A percentile compares a stretch with the other conserved stretches of the same genome.
phyloP scores from a whole-genome alignment of 2,797 vertebrate genomes.

The Urocyon cinereoargenteus region DNA sequence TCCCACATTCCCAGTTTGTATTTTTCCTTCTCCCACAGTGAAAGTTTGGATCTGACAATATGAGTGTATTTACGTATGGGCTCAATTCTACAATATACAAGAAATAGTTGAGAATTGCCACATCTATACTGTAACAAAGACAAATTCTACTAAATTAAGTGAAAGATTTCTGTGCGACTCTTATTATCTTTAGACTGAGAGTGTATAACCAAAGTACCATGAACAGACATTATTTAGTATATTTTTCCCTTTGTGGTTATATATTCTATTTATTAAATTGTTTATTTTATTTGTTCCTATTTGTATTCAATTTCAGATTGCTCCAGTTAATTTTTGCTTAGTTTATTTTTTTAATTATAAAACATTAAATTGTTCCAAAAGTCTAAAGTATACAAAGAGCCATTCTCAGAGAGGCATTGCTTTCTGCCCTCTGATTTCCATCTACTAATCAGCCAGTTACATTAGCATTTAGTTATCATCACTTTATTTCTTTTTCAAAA shows the following conservation, averaged over 20 bases:
- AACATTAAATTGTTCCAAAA: neutral
- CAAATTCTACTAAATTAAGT: neutral
- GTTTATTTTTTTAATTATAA: neutral
- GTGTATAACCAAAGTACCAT: neutral
- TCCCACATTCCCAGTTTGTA: neutral
- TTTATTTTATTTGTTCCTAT: neutral
- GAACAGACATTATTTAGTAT: neutral
- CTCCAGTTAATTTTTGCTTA: neutral
- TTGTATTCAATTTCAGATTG: slow-evolving; percentile 9
- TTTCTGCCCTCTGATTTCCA: neutral
- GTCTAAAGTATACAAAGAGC: neutral
- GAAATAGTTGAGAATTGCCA: neutral
- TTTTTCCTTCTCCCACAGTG: neutral
- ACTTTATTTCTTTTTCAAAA: neutral
- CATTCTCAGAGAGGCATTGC: neutral
- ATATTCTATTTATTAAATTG: neutral
- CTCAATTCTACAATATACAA: neutral
- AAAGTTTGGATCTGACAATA: neutral
- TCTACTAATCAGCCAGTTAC: neutral
- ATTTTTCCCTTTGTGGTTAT: neutral
- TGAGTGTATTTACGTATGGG: neutral
- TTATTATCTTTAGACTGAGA: neutral
- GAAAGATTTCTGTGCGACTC: neutral
- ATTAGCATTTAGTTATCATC: neutral
- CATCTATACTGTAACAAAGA: neutral